Evolutionary conservation across 2,797 vertebrate genomes (phyloP), one percentile per base, ranked within the genome.

Genomic region (Peromyscus eremicus): DNA sequence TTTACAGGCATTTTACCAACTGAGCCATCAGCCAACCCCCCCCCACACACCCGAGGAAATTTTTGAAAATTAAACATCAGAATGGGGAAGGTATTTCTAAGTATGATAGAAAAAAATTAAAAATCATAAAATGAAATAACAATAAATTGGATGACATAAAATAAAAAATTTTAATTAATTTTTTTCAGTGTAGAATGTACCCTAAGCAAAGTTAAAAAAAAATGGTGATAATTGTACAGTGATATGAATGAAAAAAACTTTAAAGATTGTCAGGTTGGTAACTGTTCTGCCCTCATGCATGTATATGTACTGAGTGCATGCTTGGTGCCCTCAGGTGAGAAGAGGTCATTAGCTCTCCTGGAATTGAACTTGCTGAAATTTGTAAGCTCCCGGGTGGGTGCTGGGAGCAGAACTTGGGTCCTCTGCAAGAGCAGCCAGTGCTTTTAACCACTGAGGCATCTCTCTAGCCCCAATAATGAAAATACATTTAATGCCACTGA

Each of bases 11-110:
- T 16, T 40, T 75, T 75, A 75, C 17, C 14, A 73, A 40, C 46
- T 29, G 49, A 87, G 34, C 49, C 49, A 57, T 40, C 25, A 40
- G 23, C n/a, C 68, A 55, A 57, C 25, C 8, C 25, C n/a, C 43
- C 40, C 82, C 55, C 14, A 1, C 55, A 40, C 43, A 5, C 14
- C 55, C 14, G 37, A 88, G 46, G 77, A 73, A 40, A 86, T 64
- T 75, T 82, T 13, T 55, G 83, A 95, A 86, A 57, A 93, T 60
- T 77, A 68, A 94, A 94, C 90, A 25, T 88, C 34, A 87, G 80
- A 90, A 46, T 90, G 40, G 5, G 55, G 32, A 91, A 93, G 16
- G 40, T 76, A 52, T 86, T 86, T 87, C 66, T 94, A 86, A 40
- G 29, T 73, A 75, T 92, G 70, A 87, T 21, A 92, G 21, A 95